Conservation (phyloP, 2,113 vertebrate genomes). For the Sceloporus tristichus region DNA sequence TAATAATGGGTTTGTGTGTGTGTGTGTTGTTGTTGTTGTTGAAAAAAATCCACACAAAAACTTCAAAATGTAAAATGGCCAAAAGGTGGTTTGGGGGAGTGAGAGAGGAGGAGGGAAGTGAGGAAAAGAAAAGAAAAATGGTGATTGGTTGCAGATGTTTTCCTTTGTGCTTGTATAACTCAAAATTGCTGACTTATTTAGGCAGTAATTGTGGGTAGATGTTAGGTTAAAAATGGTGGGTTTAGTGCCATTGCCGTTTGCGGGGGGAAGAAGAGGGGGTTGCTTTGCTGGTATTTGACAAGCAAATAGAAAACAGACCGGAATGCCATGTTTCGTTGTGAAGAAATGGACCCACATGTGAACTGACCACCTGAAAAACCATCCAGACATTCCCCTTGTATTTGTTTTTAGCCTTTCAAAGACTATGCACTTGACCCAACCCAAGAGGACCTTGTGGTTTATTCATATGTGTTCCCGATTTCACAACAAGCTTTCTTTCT, state of each 20-base stretch:
- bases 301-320: slow-evolving; percentile 74
- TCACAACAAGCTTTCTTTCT: too few species aligned
- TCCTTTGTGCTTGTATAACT: slow-evolving; percentile 77
- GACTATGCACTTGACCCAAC: neutral
- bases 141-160: slow-evolving; percentile 82
- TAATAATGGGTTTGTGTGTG: neutral
- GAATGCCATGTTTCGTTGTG: slow-evolving; percentile 47
- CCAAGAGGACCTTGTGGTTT: neutral
- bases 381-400: slow-evolving; percentile 24
- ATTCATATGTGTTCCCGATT: neutral
- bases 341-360: slow-evolving; percentile 51
- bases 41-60: slow-evolving; percentile 7
- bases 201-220: slow-evolving; percentile 74
- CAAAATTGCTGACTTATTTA: slow-evolving; percentile 81
- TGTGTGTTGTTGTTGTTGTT: neutral
- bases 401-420: neutral
- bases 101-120: slow-evolving; percentile 13
- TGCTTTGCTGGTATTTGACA: slow-evolving; percentile 68
- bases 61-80: slow-evolving; percentile 18
- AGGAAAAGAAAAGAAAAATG: slow-evolving; percentile 36
- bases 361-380: slow-evolving; percentile 65
- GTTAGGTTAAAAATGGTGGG: slow-evolving; percentile 74
- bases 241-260: slow-evolving; percentile 66
- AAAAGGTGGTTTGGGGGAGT: neutral
- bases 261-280: slow-evolving; percentile 19